These are phyloP conservation scores for Nycticebus coucang DNA, from an alignment of 2,113 vertebrate genomes.

Conservation along the genomic window DNA sequence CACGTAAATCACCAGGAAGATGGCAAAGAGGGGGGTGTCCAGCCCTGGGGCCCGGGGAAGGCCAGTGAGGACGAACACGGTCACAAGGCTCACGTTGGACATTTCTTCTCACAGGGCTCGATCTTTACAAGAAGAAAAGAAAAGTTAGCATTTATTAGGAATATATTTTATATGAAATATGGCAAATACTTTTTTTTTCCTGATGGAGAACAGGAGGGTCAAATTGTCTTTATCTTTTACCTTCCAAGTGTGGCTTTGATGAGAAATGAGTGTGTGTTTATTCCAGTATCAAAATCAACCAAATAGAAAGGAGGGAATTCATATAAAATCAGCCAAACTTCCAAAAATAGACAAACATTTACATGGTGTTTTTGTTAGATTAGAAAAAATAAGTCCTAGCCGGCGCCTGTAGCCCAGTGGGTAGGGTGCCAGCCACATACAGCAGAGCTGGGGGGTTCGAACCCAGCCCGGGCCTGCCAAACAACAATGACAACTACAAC, in stretches of 20 bases:
- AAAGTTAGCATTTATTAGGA: background rate
- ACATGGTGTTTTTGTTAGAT: background rate
- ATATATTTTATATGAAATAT: background rate
- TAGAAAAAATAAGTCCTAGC: background rate
- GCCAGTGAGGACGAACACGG: background rate
- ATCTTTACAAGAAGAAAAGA: background rate
- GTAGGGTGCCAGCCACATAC: too few species aligned
- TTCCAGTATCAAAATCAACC: background rate
- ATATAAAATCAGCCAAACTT: background rate
- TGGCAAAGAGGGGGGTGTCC: background rate
- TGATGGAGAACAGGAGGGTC: background rate
- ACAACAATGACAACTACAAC: too few species aligned
- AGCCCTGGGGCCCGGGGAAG: background rate
- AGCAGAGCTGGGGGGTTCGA: too few species aligned
- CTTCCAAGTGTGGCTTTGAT: background rate
- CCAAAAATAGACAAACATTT: background rate
- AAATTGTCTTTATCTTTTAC: background rate
- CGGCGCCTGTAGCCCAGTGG: too few species aligned
- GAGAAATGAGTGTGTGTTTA: background rate
- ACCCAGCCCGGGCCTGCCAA: too few species aligned
- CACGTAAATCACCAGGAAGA: conserved; percentile 55
- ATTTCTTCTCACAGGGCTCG: background rate
- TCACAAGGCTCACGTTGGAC: background rate
- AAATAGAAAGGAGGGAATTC: background rate
- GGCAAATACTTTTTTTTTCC: background rate